phyloP scores from a whole-genome alignment of 1,140 invertebrate species.

The Megalonaias nervosa region DNA sequence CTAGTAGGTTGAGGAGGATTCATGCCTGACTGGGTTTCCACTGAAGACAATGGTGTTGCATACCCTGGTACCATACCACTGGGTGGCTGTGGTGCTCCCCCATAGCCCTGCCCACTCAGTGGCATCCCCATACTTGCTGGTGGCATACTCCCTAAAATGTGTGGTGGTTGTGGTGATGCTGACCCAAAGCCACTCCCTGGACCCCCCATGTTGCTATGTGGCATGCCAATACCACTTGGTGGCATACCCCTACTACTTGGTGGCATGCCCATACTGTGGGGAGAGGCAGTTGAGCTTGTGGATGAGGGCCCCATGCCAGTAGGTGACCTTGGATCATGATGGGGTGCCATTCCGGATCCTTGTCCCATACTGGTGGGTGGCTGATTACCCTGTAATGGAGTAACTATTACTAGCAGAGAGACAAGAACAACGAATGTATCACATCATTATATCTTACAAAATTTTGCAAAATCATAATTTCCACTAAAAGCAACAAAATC shows the following conservation, averaged over 20 bases:
- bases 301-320: conserved; percentile 1
- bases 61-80: conserved; percentile 14
- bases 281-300: not conserved
- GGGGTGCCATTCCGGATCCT: not conserved
- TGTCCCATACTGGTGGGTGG: not conserved
- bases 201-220: conserved; percentile 17
- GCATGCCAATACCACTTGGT: conserved; percentile 22
- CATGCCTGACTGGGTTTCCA: conserved; percentile 46
- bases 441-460: not conserved
- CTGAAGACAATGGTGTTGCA: conserved; percentile 44
- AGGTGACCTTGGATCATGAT: not conserved
- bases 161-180: conserved; percentile 8
- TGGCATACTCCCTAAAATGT: conserved; percentile 7
- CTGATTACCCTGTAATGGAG: not conserved
- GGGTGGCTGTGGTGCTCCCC: conserved; percentile 1
- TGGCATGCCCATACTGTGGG: conserved; percentile 4
- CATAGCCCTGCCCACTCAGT: conserved; percentile 11
- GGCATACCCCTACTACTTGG: conserved; percentile 26
- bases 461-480: not conserved
- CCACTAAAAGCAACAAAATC: not conserved
- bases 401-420: not conserved
- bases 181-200: conserved; percentile 7
- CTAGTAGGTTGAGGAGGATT: not conserved
- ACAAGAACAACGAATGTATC: not conserved
- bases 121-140: conserved; percentile 12